These are phyloP conservation scores for Melanerpes formicivorus DNA, from an alignment of 2,113 vertebrate genomes.

Conservation along the genomic window DNA sequence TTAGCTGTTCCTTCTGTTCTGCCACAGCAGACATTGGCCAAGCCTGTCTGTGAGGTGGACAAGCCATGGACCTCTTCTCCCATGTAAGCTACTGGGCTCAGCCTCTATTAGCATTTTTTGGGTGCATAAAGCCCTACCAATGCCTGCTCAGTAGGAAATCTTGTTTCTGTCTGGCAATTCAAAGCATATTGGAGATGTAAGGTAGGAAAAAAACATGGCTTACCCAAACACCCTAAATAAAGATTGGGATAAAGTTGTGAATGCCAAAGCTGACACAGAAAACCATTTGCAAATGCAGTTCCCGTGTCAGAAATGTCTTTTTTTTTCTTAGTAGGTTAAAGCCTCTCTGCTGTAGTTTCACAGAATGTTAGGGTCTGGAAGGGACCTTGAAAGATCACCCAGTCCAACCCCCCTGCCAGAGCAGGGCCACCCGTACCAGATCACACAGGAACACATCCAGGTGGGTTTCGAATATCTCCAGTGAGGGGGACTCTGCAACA, in stretches of 20 bases:
- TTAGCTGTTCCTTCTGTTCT: background rate
- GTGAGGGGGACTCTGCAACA: too few relatives aligned
- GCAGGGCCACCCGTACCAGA: too few relatives aligned
- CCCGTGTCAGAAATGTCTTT: background rate
- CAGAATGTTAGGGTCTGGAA: too few relatives aligned
- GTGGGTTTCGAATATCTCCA: too few relatives aligned
- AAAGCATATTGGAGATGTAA: background rate
- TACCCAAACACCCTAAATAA: background rate
- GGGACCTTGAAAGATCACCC: too few relatives aligned
- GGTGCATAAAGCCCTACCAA: background rate
- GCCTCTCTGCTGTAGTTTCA: background rate
- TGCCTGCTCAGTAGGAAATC: background rate
- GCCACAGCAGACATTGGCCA: background rate
- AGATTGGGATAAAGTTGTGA: background rate
- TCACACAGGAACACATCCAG: too few relatives aligned
- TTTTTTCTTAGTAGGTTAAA: background rate
- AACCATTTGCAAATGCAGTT: background rate
- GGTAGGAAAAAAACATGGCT: background rate
- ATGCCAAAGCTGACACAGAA: background rate
- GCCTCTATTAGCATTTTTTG: background rate
- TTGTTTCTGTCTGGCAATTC: background rate
- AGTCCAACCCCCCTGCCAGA: too few relatives aligned
- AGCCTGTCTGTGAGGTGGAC: background rate
- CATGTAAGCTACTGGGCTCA: background rate
- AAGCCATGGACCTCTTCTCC: background rate